Conservation (phyloP, 2,888 invertebrate species). For the Eulithis prunata region DNA sequence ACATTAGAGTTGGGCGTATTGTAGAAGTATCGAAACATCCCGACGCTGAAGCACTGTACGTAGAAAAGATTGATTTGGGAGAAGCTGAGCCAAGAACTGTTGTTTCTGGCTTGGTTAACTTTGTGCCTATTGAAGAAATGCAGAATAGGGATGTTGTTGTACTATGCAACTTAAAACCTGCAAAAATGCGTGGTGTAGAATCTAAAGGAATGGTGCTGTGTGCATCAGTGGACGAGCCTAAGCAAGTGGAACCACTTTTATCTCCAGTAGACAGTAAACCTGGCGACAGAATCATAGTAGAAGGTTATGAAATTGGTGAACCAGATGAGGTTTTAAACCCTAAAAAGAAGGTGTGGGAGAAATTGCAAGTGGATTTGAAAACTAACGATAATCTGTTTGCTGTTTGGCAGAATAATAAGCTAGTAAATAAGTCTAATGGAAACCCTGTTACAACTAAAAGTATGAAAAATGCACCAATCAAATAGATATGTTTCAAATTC, state of each 20-base stretch:
- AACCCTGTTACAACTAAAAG: slow-evolving; percentile 89
- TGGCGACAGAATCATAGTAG: slow-evolving; percentile 93
- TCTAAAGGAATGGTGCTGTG: slow-evolving; percentile 98
- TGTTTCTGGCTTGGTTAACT: slow-evolving; percentile 96
- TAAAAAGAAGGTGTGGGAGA: slow-evolving; percentile 99
- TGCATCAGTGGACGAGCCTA: slow-evolving; percentile 91
- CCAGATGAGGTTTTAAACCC: slow-evolving; percentile 96
- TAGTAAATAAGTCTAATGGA: slow-evolving; percentile 88
- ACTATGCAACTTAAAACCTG: slow-evolving; percentile 97
- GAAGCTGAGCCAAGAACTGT: slow-evolving; percentile 88
- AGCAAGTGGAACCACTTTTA: slow-evolving; percentile 92
- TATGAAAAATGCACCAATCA: slow-evolving; percentile 92
- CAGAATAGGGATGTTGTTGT: slow-evolving; percentile 95
- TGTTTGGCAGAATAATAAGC: slow-evolving; percentile 93
- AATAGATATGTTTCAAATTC: slow-evolving; percentile 73
- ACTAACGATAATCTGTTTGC: slow-evolving; percentile 89
- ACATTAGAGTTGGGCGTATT: slow-evolving; percentile 95
- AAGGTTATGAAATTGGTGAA: slow-evolving; percentile 90
- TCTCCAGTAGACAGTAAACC: slow-evolving; percentile 90
- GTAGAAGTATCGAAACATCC: slow-evolving; percentile 93
- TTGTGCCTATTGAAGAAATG: slow-evolving; percentile 95
- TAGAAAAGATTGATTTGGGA: slow-evolving; percentile 96
- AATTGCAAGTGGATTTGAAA: slow-evolving; percentile 91
- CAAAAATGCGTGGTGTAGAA: slow-evolving; percentile 96
- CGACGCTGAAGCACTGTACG: slow-evolving; percentile 95